phyloP scores from a whole-genome alignment of 2,797 vertebrate genomes.

The Enteromius radiatus region DNA sequence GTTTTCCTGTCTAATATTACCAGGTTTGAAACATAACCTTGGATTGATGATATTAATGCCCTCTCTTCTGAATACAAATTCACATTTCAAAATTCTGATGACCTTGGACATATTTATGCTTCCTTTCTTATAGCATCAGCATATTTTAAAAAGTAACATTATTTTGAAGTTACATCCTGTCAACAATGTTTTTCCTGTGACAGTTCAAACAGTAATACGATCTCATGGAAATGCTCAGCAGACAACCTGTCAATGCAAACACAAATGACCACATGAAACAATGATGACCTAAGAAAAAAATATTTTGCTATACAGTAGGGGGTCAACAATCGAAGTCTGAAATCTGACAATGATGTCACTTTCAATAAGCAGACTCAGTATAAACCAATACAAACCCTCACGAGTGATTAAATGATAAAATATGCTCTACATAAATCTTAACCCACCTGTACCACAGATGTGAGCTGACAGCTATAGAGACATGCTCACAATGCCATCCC shows the following conservation, averaged over 20 bases:
- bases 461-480: conserved; percentile 65
- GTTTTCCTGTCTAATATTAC: conserved; percentile 34
- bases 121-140: conserved; percentile 46
- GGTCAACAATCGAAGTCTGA: conserved; percentile 54
- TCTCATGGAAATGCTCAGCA: conserved; percentile 50
- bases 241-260: conserved; percentile 52
- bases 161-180: conserved; percentile 40
- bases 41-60: conserved; percentile 26
- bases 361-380: conserved; percentile 73
- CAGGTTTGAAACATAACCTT: conserved; percentile 33
- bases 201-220: conserved; percentile 42
- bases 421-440: conserved; percentile 72
- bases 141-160: conserved; percentile 42
- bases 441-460: conserved; percentile 74
- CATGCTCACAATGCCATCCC: conserved; percentile 65
- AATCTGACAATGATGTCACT: conserved; percentile 65
- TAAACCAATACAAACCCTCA: conserved; percentile 46
- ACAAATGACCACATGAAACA: conserved; percentile 20
- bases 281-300: conserved; percentile 56
- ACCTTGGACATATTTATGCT: conserved; percentile 39
- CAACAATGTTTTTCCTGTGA: conserved; percentile 27
- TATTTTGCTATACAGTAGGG: conserved; percentile 47
- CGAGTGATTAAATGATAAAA: conserved; percentile 61
- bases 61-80: conserved; percentile 37
- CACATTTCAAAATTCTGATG: conserved; percentile 39